phyloP scores from a whole-genome alignment of 92 coral and sea anemone genomes.

The Scolanthus callimorphus region DNA sequence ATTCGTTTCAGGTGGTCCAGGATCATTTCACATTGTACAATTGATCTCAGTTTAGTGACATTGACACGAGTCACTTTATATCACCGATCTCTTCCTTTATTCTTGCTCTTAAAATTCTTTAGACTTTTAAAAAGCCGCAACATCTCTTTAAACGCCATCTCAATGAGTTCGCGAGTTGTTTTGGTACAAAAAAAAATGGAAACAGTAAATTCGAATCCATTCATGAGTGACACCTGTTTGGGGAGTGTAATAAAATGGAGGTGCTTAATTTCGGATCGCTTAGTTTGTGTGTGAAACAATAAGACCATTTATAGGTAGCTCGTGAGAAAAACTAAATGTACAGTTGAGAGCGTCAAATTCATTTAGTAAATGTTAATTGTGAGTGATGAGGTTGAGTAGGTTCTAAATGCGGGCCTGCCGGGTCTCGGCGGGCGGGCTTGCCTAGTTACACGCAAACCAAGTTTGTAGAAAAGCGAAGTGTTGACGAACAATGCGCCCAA shows the following conservation, averaged over 20 bases:
- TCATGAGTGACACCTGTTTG: not conserved
- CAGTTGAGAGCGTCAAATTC: not conserved
- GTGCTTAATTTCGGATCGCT: not conserved
- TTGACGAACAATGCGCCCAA: not conserved
- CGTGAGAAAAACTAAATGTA: not conserved
- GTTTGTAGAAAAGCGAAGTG: not conserved
- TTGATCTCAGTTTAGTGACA: not conserved
- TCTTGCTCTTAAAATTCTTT: no score
- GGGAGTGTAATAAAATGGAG: not conserved
- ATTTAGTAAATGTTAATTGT: not conserved
- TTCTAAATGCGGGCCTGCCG: not conserved
- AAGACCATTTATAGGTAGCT: not conserved
- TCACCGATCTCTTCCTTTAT: not conserved
- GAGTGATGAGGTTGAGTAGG: not conserved
- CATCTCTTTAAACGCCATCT: not conserved
- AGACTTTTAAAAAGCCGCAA: not conserved
- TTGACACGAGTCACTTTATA: not conserved
- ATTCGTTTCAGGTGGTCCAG: no score
- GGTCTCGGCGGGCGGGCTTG: not conserved
- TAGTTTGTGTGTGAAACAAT: not conserved
- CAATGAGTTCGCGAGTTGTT: not conserved
- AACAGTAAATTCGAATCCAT: not conserved
- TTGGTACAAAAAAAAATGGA: not conserved
- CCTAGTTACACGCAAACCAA: slow-evolving; percentile 1
- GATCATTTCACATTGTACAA: no score